Evolutionary conservation across 1,140 invertebrate species (phyloP), one percentile per base, ranked within the genome.

Genomic region (Lerema accius): DNA sequence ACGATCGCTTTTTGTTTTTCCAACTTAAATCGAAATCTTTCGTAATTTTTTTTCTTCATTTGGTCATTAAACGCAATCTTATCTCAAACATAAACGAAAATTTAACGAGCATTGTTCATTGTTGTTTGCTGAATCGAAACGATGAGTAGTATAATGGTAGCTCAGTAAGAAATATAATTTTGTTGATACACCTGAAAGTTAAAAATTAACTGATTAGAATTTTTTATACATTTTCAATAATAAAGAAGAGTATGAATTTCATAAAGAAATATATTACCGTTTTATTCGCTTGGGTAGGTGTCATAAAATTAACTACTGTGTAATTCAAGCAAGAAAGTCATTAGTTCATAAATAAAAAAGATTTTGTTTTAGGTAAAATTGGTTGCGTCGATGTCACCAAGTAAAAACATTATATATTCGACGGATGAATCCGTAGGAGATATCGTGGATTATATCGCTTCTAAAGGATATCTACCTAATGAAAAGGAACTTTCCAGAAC

Each of bases 21-120:
- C n/a, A n/a, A n/a, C n/a, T n/a, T n/a, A n/a, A n/a, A n/a, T n/a
- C 7, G 28, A 32, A 32, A 7, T 7, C 3, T 32, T 37, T 3
- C 7, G 1, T 7, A 9, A 11, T 37, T 37, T 37, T 37, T 11
- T 37, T 37, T 11, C 35, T 37, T 11, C 35, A 1, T 1, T 11
- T 4, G 7, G 1, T 2, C 35, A 37, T 11, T 37, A 37, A 37
- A 11, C 35, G 35, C 4, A 37, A 56, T 63, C 70, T 84, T 78
- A 79, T 82, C 76, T 56, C 53, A 64, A 69, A 69, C 68, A 61
- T 67, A 69, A 83, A 76, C 63, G 65, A 60, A 64, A 39, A 61
- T 75, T 85, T 85, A 73, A 84, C 74, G 80, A 86, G 62, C 72
- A 49, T 78, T 79, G 75, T 80, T 67, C 76, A 76, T 81, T 79